Percentiles rank a stretch among this genome's conserved stretches.
Evolutionary conservation across 2,888 invertebrate genomes (phyloP).

Genomic region (Apamea epomidion): DNA sequence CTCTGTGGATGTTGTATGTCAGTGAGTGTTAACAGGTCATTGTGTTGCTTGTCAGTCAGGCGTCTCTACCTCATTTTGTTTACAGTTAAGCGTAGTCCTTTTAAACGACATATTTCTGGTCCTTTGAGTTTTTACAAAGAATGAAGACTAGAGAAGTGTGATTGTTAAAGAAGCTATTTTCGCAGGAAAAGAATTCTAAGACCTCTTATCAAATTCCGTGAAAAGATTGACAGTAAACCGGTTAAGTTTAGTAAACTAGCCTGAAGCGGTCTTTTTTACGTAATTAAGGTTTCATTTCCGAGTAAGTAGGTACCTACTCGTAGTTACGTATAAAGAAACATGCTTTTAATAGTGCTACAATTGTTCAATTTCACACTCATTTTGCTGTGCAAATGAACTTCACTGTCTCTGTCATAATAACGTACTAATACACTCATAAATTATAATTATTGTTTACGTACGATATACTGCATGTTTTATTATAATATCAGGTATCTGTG

Average conservation of each 20-base stretch:
- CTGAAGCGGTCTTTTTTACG: background rate
- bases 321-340: background rate
- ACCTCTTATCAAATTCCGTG: background rate
- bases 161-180: background rate
- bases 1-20: background rate
- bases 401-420: conserved; percentile 1
- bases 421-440: background rate
- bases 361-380: background rate
- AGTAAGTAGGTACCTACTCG: background rate
- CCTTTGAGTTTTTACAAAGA: background rate
- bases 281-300: background rate
- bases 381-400: background rate
- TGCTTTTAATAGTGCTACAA: background rate
- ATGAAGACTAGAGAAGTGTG: background rate
- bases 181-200: background rate
- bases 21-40: conserved; percentile 42
- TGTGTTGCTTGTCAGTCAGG: conserved; percentile 30
- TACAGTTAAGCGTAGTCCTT: conserved; percentile 16
- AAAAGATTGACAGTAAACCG: background rate
- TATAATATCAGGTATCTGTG: background rate
- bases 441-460: conserved; percentile 15
- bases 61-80: conserved; percentile 8
- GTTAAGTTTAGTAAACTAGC: no score
- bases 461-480: background rate
- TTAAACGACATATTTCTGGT: background rate